Evolutionary conservation across 2,113 vertebrate genomes (phyloP).

Genomic region (Ctenodactylus gundi): DNA sequence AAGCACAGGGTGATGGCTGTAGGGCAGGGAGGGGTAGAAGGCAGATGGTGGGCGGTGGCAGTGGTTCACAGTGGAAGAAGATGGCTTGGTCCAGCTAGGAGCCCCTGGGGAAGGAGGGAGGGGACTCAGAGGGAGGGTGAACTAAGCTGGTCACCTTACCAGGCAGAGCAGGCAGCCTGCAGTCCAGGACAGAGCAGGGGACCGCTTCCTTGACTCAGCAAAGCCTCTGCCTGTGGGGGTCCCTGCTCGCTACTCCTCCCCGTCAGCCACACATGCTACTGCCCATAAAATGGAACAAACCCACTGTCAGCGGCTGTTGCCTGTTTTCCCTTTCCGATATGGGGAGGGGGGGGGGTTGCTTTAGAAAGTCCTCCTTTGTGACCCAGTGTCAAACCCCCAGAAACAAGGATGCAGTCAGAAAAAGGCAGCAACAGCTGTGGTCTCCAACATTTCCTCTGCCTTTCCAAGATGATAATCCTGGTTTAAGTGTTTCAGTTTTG

Average conservation of each 20-base stretch:
- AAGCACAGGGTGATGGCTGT: not conserved
- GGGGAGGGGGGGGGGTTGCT: not conserved
- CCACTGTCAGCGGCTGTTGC: not conserved
- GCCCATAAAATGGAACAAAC: not conserved
- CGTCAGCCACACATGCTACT: not conserved
- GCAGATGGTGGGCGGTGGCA: not conserved
- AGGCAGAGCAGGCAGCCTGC: not conserved
- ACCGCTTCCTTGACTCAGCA: slow-evolving; percentile 20
- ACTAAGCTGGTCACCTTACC: not conserved
- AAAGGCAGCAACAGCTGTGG: rapidly evolving
- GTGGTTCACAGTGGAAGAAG: not conserved
- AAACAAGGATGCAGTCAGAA: not conserved
- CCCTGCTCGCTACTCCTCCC: not conserved
- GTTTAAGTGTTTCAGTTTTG: not conserved
- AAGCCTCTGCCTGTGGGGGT: not conserved
- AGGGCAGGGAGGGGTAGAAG: not conserved
- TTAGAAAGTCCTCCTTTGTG: not conserved
- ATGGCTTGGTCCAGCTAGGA: not conserved
- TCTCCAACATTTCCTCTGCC: not conserved
- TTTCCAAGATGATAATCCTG: not conserved
- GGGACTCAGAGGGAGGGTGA: too few relatives aligned
- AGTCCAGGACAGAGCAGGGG: not conserved
- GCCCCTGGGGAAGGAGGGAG: too few relatives aligned
- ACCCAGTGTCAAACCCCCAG: slow-evolving; percentile 6
- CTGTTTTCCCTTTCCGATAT: too few relatives aligned